phyloP scores from a whole-genome alignment of 2,797 vertebrate species.

The Huso huso region DNA sequence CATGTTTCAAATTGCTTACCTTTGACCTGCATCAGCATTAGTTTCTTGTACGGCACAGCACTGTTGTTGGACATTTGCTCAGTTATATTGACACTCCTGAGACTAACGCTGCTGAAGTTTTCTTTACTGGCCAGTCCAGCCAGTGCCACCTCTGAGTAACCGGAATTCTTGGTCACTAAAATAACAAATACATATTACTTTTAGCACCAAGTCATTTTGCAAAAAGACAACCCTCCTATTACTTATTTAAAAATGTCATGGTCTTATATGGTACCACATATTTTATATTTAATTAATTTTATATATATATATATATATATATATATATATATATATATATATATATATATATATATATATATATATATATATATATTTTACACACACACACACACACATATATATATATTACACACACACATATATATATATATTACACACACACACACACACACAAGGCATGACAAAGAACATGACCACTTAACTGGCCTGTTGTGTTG shows the following conservation, averaged over 20 bases:
- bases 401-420: not conserved
- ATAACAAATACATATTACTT: not conserved
- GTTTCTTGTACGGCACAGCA: slow-evolving; percentile 83
- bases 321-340: too few relatives aligned
- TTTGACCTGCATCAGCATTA: slow-evolving; percentile 95
- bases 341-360: too few relatives aligned
- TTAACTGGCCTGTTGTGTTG: too few relatives aligned
- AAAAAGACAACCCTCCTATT: too few relatives aligned
- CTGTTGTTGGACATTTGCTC: slow-evolving; percentile 95
- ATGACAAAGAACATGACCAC: too few relatives aligned
- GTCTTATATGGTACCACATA: too few relatives aligned
- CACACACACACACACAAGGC: too few relatives aligned
- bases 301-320: not conserved
- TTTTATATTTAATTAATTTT: too few relatives aligned
- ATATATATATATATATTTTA: too few relatives aligned
- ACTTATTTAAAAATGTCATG: too few relatives aligned
- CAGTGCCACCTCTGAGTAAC: slow-evolving; percentile 85
- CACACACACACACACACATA: too few relatives aligned
- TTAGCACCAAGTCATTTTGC: too few relatives aligned
- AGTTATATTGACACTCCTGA: slow-evolving; percentile 76
- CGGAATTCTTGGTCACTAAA: slow-evolving; percentile 73
- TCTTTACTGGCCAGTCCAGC: slow-evolving; percentile 91
- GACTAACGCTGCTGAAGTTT: slow-evolving; percentile 84
- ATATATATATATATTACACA: not conserved
- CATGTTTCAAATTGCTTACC: slow-evolving; percentile 51